Evolutionary conservation across 2,797 vertebrate species (phyloP).

Genomic region (Macrochelys suwanniensis): DNA sequence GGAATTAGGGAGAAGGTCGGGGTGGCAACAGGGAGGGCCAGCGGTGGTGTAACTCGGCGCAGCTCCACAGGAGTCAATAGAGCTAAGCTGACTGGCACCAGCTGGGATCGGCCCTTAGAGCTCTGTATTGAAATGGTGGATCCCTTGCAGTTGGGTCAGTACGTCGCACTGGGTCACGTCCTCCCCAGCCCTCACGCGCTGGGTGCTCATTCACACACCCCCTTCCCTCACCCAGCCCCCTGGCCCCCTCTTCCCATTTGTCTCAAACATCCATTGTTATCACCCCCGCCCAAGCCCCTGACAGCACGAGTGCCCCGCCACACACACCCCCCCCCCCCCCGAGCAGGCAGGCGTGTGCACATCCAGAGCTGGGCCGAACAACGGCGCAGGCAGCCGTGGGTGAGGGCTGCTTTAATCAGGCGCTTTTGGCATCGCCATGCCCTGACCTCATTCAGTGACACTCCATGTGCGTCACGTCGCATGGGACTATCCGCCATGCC

Average conservation of each 20-base stretch:
- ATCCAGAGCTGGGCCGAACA: neutral
- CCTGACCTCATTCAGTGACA: neutral
- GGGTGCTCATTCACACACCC: neutral
- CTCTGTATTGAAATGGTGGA: neutral
- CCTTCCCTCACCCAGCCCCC: neutral
- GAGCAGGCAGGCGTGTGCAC: neutral
- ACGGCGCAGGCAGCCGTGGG: neutral
- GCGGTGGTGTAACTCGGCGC: neutral
- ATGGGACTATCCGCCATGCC: neutral
- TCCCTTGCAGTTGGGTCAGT: neutral
- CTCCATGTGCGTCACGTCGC: neutral
- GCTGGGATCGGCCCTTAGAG: neutral
- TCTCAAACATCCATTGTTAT: neutral
- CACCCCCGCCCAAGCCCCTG: neutral
- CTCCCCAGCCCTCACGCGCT: neutral
- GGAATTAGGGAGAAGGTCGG: neutral
- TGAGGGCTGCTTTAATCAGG: neutral
- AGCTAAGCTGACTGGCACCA: neutral
- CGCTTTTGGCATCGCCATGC: neutral
- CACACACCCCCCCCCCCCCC: neutral
- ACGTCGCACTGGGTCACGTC: neutral
- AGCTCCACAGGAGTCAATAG: neutral
- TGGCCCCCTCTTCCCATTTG: neutral
- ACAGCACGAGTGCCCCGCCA: neutral
- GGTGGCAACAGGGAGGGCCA: neutral